phyloP scores from a whole-genome alignment of 1,140 invertebrate species.

The Sitobion miscanthi region DNA sequence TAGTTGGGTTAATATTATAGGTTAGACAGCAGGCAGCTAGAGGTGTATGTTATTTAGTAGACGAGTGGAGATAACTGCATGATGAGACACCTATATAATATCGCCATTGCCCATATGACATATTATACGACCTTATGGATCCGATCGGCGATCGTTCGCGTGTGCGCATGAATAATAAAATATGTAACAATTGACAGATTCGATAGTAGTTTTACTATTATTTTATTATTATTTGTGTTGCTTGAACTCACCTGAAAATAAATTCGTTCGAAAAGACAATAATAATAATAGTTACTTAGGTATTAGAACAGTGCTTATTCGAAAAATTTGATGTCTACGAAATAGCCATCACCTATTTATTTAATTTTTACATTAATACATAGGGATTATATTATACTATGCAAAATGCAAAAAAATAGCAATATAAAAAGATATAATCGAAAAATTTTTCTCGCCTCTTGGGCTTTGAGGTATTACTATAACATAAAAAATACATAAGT shows the following conservation, averaged over 20 bases:
- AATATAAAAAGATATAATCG: too few species aligned
- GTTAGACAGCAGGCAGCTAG: too few species aligned
- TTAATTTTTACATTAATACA: too few species aligned
- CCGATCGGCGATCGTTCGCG: background rate
- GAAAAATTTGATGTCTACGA: background rate
- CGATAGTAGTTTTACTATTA: background rate
- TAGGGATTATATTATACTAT: too few species aligned
- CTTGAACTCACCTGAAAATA: background rate
- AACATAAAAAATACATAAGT: too few species aligned
- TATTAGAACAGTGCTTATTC: background rate
- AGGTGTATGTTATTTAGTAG: too few species aligned
- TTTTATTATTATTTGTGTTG: background rate
- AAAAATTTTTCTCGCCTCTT: too few species aligned
- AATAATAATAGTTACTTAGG: background rate
- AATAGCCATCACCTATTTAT: background rate
- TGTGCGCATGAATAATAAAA: background rate
- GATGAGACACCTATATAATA: background rate
- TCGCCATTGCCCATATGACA: background rate
- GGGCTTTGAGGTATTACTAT: too few species aligned
- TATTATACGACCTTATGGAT: background rate
- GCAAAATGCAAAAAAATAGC: too few species aligned
- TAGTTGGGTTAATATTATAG: too few species aligned
- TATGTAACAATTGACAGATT: background rate
- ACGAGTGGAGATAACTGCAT: background rate
- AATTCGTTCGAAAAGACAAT: too few species aligned